Base-by-base conservation (phyloP, 2,113 vertebrate genomes). In the Dissostichus mawsoni region DNA sequence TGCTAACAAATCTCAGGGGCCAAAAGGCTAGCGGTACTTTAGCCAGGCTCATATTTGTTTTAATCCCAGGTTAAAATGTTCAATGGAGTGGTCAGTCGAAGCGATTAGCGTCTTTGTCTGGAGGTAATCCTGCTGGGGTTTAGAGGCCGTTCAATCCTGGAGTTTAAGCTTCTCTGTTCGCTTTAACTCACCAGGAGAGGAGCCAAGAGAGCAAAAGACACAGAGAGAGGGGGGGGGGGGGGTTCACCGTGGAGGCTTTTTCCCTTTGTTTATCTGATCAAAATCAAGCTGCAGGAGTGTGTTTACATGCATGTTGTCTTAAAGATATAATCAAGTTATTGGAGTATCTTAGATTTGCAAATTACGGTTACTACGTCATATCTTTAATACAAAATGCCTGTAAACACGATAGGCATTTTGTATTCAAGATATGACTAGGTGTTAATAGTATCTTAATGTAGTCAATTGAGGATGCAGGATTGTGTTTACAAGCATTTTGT, bases 121-220 rank as follows among this genome's bases (percentile, higher is more conserved):
- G 83, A 93, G 94, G 55, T 88, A 94, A 87, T 91, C 88, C 75
- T 44, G 85, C 90, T 63, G 89, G 9, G 84, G 93, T 94, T 93
- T 91, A 93, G 89, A 91, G 87, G 86, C 92, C 90, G 89, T 79
- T 87, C 89, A 85, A 80, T 93, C 88, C 90, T 79, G 88, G 81
- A 80, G 87, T 80, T 86, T 91, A 90, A 94, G 67, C 82, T 25
- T 84, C 93, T 92, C 87, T 91, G 91, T 83, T 91, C 91, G 94
- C 92, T 96, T 95, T 95, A 95, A 94, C 93, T 94, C 93, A 94
- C 89, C 86, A 5, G 36, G 36, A 41, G 89, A 94, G 88, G 45
- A 76, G 93, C 64, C 62, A 0, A 69, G 52, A 52, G 53, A 80
- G 63, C 63, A 72, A 44, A 51, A 65, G 52, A 51, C 33, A 3